phyloP scores from a whole-genome alignment of 2,888 invertebrate genomes.

The Xylophagus ater region DNA sequence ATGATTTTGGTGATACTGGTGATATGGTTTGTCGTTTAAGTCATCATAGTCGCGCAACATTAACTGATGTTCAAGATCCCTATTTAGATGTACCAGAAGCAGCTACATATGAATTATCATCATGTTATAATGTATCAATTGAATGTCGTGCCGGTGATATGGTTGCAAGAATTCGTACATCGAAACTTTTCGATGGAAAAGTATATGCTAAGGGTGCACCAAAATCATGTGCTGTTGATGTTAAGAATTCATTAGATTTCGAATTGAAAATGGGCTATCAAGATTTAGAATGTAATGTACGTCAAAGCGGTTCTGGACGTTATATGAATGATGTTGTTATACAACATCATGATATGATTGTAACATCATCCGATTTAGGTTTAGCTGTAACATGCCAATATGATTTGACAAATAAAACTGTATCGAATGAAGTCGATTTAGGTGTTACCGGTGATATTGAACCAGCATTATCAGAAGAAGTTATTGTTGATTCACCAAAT shows the following conservation, averaged over 20 bases:
- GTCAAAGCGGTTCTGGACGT: slow-evolving; percentile 75
- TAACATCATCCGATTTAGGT: slow-evolving; percentile 87
- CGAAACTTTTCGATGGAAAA: slow-evolving; percentile 85
- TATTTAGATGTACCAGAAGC: slow-evolving; percentile 85
- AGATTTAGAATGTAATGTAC: slow-evolving; percentile 85
- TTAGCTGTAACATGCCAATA: slow-evolving; percentile 89
- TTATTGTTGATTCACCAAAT: slow-evolving; percentile 87
- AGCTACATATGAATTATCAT: slow-evolving; percentile 81
- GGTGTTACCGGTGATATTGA: slow-evolving; percentile 82
- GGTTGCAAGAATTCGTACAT: slow-evolving; percentile 85
- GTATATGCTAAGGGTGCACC: slow-evolving; percentile 91
- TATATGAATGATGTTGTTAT: slow-evolving; percentile 88
- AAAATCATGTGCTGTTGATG: slow-evolving; percentile 82
- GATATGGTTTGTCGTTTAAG: slow-evolving; percentile 87
- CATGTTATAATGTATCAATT: slow-evolving; percentile 89
- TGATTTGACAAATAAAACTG: slow-evolving; percentile 87
- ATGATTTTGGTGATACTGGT: slow-evolving; percentile 87
- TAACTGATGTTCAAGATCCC: slow-evolving; percentile 81
- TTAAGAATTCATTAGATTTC: slow-evolving; percentile 78
- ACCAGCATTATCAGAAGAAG: slow-evolving; percentile 78
- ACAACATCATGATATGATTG: slow-evolving; percentile 91
- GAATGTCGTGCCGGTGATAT: slow-evolving; percentile 87
- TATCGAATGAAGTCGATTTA: slow-evolving; percentile 82
- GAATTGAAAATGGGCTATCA: slow-evolving; percentile 86
- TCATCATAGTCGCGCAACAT: slow-evolving; percentile 80